These are phyloP conservation scores for Sebastes taczanowskii DNA, from an alignment of 2,797 vertebrate genomes.

Conservation along the genomic window DNA sequence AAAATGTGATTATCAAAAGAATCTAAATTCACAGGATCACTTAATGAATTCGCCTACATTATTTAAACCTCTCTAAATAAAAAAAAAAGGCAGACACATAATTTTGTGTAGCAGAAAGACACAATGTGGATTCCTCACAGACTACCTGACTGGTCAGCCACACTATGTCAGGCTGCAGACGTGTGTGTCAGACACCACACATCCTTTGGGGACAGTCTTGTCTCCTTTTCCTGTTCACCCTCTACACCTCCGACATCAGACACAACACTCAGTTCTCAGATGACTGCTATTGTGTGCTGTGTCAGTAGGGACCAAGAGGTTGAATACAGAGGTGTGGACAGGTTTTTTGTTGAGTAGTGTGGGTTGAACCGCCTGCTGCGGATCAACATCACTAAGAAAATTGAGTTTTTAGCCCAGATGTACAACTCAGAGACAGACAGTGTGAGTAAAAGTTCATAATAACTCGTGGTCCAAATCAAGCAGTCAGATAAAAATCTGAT, in stretches of 20 bases:
- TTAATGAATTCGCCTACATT: not conserved
- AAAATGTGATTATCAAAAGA: not conserved
- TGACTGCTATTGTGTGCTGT: constrained; percentile 4
- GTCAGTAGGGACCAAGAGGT: not conserved
- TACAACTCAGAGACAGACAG: not conserved
- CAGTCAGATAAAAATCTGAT: not conserved
- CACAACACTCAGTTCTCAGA: not conserved
- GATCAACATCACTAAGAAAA: constrained; percentile 11
- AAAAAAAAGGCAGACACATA: not conserved
- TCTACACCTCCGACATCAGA: constrained; percentile 18
- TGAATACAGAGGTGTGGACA: not conserved
- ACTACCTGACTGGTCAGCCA: not conserved
- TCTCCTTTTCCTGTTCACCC: not conserved
- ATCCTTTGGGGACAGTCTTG: not conserved
- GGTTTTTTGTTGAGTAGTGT: not conserved
- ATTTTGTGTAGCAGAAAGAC: not conserved
- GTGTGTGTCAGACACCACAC: not conserved
- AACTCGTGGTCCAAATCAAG: not conserved
- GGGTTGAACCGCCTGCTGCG: constrained; percentile 20
- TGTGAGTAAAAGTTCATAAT: not conserved
- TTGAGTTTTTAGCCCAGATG: not conserved
- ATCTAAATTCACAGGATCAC: not conserved
- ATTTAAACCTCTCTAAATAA: not conserved
- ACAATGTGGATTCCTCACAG: not conserved
- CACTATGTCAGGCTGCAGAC: not conserved